Evolutionary conservation across 1,140 invertebrate species (phyloP), one percentile per base, ranked within the genome.

Genomic region (Thalassaphorura encarpata): DNA sequence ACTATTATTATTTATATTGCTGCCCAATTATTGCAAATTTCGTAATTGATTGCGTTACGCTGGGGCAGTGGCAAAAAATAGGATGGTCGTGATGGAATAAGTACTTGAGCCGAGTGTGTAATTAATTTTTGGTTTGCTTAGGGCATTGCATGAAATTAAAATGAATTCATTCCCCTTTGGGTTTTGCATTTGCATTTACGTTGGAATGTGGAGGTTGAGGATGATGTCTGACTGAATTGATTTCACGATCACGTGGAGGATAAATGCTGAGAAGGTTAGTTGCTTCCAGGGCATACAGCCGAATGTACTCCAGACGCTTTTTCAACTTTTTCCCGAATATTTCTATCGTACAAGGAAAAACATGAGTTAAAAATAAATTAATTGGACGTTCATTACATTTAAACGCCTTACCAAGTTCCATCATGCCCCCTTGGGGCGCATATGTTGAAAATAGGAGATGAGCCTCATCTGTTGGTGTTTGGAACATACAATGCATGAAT

Each of bases 241-340:
- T 50, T 50, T 50, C 39, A 6, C 28, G 11, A 26, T 62, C 48
- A 3, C 16, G 33, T 1, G 52, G 52, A 41, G 61, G 61, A 36
- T 56, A 62, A 3, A 43, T 31, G 0, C 51, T 23, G 11, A 19
- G 29, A 8, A 58, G 43, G 15, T 56, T 33, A 42, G 23, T 36
- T 8, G 19, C 36, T 56, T 62, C 61, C 45, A 62, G 27, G 27
- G 56, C 56, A 52, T 36, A 51, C 13, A 60, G n/a, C 47, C 51
- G 52, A 1, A 49, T 18, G 33, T 43, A 56, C 40, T 60, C 59
- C 39, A 61, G n/a, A 15, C 59, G 39, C 18, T 27, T 47, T n/a
- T 45, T 36, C n/a, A 57, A 18, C 26, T 46, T 55, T 23, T 33
- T 45, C 21, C 43, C 49, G 27, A 61, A 61, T 19, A 47, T 56